These are phyloP conservation scores for Dryoscopus gambensis DNA, from an alignment of 2,113 vertebrate genomes.

Conservation along the genomic window DNA sequence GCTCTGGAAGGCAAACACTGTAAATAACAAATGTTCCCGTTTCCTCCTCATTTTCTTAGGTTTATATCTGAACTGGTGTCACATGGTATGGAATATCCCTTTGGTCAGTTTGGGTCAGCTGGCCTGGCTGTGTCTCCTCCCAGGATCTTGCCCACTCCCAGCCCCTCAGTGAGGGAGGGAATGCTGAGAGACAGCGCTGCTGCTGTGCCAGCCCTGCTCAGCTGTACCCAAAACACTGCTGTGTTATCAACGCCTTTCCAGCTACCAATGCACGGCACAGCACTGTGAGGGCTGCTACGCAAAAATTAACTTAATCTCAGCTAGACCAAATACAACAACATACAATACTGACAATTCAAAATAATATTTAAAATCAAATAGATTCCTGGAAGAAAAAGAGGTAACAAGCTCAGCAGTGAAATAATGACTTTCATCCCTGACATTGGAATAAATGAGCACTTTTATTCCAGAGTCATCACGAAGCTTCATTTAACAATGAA, in stretches of 20 bases:
- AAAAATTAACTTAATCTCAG: background rate
- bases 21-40: background rate
- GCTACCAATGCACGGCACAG: too few relatives aligned
- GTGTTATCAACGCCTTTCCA: background rate
- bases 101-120: background rate
- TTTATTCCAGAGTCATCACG: background rate
- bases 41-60: background rate
- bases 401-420: background rate
- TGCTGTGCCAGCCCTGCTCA: background rate
- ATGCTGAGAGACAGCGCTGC: accelerated
- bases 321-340: background rate
- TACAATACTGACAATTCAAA: background rate
- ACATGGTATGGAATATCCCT: background rate
- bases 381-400: background rate
- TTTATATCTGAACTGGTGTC: background rate
- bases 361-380: background rate
- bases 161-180: accelerated
- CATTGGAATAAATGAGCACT: background rate
- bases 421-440: background rate
- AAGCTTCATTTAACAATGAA: background rate
- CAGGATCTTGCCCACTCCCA: background rate
- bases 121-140: background rate
- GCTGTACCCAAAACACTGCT: background rate
- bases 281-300: background rate
- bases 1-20: background rate